Base-by-base conservation (phyloP, 2,113 vertebrate species). In the Melanerpes aurifrons region DNA sequence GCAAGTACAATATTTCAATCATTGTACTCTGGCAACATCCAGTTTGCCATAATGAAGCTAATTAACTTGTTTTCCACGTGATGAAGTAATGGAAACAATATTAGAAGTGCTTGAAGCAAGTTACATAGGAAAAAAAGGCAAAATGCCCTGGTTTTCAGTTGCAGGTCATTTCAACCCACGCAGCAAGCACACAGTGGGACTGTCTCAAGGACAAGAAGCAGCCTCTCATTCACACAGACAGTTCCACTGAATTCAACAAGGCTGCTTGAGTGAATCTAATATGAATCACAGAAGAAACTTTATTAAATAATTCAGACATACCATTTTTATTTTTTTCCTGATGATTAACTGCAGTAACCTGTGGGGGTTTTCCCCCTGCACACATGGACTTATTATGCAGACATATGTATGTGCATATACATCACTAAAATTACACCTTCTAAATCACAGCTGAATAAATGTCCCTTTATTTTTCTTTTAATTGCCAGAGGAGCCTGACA, bases 401-500 rank as follows among this genome's bases (percentile, higher is more conserved):
- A 16, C 3, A 24, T 4, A 28, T 7, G 47, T 22, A 25, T 7
- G 6, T 47, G 6, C 15, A 17, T 54, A 14, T 8, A 31, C 45
- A 32, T 37, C 21, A 31, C 28, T 74, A 53, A 80, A 91, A 73
- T 63, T 25, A n/a, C 35, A 26, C 16, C 40, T 10, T 48, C 21
- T 56, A 72, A 85, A 82, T 45, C 64, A 71, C 58, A 66, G 8
- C 7, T 66, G 20, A 69, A 48, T 80, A 92, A 83, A 1, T 0
- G 4, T 43, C 29, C 25, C 14, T 88, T 79, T 61, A 7, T 88
- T 74, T 67, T 76, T 56, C 15, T 69, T 87, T 86, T 81, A 87
- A 74, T 75, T 89, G 32, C 15, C 32, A 54, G n/a, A 63, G 37
- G 87, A 92, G 54, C 15, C 79, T 74, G 91, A 79, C 43, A 84